These are phyloP conservation scores for Stigmatopora argus DNA, from an alignment of 2,113 vertebrate species.

Conservation along the genomic window DNA sequence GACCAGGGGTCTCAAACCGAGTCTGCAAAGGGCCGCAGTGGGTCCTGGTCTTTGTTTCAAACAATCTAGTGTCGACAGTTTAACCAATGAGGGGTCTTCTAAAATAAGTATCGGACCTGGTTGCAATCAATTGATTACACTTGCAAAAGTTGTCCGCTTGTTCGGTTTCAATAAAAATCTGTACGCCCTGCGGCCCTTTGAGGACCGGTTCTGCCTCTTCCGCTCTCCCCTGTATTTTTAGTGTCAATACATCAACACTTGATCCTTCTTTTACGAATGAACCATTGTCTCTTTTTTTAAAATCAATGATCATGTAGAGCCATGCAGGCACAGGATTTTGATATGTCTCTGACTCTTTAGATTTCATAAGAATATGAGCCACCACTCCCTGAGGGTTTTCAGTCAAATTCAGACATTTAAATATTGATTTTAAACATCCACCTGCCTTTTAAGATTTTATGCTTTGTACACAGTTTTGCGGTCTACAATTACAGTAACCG, in stretches of 20 bases:
- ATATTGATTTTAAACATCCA: conserved; percentile 59
- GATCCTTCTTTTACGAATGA: conserved; percentile 62
- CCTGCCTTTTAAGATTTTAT: conserved; percentile 41
- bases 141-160: too few relatives aligned
- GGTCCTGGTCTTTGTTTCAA: too few relatives aligned
- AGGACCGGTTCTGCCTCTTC: not conserved
- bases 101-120: too few relatives aligned
- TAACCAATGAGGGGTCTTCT: too few relatives aligned
- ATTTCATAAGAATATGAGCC: conserved; percentile 57
- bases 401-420: conserved; percentile 40
- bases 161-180: too few relatives aligned
- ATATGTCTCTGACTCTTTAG: conserved; percentile 60
- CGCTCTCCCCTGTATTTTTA: conserved; percentile 7
- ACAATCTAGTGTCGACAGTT: too few relatives aligned
- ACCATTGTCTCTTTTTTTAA: conserved; percentile 50
- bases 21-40: too few relatives aligned
- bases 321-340: conserved; percentile 49
- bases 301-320: conserved; percentile 64
- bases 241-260: conserved; percentile 34
- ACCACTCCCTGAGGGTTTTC: conserved; percentile 24
- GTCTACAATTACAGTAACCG: conserved; percentile 36
- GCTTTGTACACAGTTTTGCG: conserved; percentile 41
- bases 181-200: too few relatives aligned
- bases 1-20: too few relatives aligned
- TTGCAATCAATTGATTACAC: too few relatives aligned